Base-by-base conservation (phyloP, 1,140 invertebrate species). In the Artemia franciscana region DNA sequence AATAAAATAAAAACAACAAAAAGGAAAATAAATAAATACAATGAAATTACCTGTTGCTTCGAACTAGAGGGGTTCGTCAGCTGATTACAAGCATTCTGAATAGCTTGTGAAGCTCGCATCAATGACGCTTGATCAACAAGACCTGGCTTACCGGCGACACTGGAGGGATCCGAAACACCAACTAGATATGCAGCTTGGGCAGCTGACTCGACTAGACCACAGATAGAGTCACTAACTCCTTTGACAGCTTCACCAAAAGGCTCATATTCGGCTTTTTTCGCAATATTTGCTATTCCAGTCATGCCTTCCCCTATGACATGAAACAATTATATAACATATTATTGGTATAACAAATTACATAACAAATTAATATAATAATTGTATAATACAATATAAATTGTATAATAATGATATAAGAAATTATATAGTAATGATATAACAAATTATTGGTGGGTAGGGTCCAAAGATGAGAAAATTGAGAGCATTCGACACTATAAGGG, bases 111-210 rank as follows among this genome's bases (percentile, higher is more conserved):
- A 7, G 91, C 89, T 68, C 91, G 78, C 2, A 86, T 79, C 68
- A 96, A 88, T 72, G 89, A 83, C 0, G 84, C 82, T 71, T 92
- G 87, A 73, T 98, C 92, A 2, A 98, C 87, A 4, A 97, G 75
- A 0, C 92, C 92, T 0, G 87, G 82, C 58, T 85, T 78, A 0
- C 91, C 92, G n/a, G 88, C 84, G n/a, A 86, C 84, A 58, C 86
- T 91, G 0, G 83, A 84, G 15, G 86, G 82, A 73, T 98, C 91
- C 5, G 91, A 88, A 3, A 92, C 86, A 0, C 88, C 94, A 58
- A 93, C 89, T 28, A 97, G 72, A 70, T 97, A 98, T 0, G 91
- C 91, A 21, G 91, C 86, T 75, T 95, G 86, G 12, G 90, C 88
- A 4, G 91, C 84, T 62, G 88, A 86, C 76, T 98, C 91, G n/a